These are phyloP conservation scores for Lophotis ruficrista DNA, from an alignment of 2,113 vertebrate genomes.

Conservation along the genomic window DNA sequence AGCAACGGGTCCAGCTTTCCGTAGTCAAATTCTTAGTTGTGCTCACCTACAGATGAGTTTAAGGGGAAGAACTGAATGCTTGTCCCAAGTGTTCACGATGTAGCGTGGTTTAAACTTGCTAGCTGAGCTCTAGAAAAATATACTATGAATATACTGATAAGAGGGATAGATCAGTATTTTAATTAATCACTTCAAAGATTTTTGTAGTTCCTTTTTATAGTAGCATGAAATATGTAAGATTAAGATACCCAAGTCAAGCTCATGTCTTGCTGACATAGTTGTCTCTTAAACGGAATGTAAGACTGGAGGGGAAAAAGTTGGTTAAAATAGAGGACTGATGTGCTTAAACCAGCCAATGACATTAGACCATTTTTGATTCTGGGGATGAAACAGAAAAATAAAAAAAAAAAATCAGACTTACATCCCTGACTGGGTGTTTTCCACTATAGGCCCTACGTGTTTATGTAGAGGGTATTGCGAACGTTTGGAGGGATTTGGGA, in stretches of 20 bases:
- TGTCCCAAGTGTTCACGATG: background rate
- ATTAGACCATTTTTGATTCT: slow-evolving; percentile 63
- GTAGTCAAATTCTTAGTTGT: background rate
- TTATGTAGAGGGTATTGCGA: slow-evolving; percentile 80
- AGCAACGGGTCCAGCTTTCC: slow-evolving; percentile 17
- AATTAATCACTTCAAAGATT: background rate
- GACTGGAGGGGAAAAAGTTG: slow-evolving; percentile 48
- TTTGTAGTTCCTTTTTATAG: slow-evolving; percentile 20
- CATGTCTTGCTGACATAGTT: background rate
- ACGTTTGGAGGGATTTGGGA: slow-evolving; percentile 88
- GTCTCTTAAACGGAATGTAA: slow-evolving; percentile 46
- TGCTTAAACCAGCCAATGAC: slow-evolving; percentile 53
- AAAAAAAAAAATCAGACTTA: slow-evolving; percentile 51
- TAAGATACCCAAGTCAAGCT: background rate
- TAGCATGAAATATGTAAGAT: slow-evolving; percentile 19
- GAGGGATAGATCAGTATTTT: background rate
- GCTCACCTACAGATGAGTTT: slow-evolving; percentile 2
- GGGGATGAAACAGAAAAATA: slow-evolving; percentile 57
- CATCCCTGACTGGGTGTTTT: slow-evolving; percentile 70
- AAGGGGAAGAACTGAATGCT: background rate
- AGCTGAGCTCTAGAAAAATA: background rate
- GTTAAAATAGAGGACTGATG: slow-evolving; percentile 66
- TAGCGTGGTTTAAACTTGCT: background rate
- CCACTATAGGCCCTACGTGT: slow-evolving; percentile 73
- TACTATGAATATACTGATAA: background rate